phyloP scores from a whole-genome alignment of 2,797 vertebrate species.

The Chrosomus eos region DNA sequence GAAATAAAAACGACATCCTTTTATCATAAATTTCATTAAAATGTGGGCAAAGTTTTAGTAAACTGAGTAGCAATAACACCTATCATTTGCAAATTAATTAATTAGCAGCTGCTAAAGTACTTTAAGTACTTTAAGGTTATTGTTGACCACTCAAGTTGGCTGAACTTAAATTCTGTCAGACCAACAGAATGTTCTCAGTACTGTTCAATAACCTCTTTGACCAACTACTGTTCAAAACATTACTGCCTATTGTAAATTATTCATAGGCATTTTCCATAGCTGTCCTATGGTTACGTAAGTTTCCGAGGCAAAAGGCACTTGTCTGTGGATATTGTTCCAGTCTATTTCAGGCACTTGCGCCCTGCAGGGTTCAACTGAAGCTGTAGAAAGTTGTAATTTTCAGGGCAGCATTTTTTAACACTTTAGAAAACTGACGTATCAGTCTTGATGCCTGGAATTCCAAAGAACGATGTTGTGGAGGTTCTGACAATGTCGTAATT shows the following conservation, averaged over 20 bases:
- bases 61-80: neutral
- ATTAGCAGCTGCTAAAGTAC: neutral
- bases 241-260: constrained; percentile 23
- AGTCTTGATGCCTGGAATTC: neutral
- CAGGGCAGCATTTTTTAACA: neutral
- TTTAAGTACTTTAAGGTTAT: too few species aligned
- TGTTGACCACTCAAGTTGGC: neutral
- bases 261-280: constrained; percentile 35
- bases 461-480: neutral
- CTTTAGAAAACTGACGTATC: neutral
- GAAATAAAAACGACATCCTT: neutral
- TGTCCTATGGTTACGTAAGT: constrained; percentile 21
- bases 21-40: neutral
- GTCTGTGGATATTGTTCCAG: neutral
- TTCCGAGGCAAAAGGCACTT: constrained; percentile 27
- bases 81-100: constrained; percentile 2
- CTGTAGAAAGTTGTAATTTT: neutral
- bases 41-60: neutral
- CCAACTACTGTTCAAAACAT: neutral
- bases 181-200: neutral
- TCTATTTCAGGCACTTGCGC: neutral
- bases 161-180: neutral
- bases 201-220: neutral
- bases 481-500: neutral
- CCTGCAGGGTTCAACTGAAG: neutral